Percentiles rank a stretch among this genome's conserved stretches.
Conservation (phyloP, 2,888 invertebrate species). For the Troglohyphantes excavatus region DNA sequence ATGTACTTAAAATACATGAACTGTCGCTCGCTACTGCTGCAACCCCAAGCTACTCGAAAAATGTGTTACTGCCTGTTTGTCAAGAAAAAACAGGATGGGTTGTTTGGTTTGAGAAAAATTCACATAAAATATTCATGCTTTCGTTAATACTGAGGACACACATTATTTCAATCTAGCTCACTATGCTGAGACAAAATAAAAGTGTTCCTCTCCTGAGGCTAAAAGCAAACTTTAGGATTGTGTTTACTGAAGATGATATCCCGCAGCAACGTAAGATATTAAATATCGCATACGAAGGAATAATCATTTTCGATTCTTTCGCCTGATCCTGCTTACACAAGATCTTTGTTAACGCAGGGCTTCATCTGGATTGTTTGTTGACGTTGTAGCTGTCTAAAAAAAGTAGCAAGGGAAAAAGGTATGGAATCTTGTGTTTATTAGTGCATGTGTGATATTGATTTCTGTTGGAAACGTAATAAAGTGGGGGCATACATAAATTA, state of each 20-base stretch:
- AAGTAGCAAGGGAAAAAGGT: background rate
- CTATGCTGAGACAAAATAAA: too few species aligned
- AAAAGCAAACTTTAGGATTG: background rate
- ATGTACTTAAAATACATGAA: too few species aligned
- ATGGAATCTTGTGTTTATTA: background rate
- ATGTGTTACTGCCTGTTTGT: too few species aligned
- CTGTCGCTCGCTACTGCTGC: too few species aligned
- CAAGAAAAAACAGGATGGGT: too few species aligned
- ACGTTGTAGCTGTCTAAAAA: background rate
- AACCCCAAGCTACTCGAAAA: too few species aligned
- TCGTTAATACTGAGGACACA: background rate
- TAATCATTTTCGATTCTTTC: conserved; percentile 47
- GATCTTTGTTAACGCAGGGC: background rate
- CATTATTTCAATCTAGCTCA: too few species aligned
- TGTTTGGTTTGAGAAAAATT: too few species aligned
- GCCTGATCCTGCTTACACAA: conserved; percentile 1
- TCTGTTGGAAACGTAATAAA: too few species aligned
- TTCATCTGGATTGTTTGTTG: background rate
- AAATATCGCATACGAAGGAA: conserved; percentile 18
- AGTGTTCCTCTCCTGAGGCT: background rate
- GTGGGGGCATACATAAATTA: too few species aligned
- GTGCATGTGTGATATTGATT: too few species aligned
- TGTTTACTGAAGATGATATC: background rate
- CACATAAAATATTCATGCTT: conserved; percentile 12
- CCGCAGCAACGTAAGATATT: background rate